Evolutionary conservation across 2,113 vertebrate species (phyloP).

Genomic region (Platysteira castanea): DNA sequence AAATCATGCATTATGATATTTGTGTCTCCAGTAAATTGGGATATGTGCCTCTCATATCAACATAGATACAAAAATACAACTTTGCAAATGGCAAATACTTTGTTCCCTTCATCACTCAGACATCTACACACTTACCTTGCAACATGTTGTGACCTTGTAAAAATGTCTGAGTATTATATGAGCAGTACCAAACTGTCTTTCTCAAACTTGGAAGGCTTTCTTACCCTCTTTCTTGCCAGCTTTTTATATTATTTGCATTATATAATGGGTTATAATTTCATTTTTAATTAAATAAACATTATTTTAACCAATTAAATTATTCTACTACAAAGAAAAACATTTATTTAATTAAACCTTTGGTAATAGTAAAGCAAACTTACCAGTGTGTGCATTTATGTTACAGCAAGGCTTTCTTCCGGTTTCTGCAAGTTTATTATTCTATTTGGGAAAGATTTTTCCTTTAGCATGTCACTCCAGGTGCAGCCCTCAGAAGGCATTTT

Average conservation of each 20-base stretch:
- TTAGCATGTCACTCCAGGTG: neutral
- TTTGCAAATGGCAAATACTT: neutral
- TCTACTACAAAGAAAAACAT: slow-evolving; percentile 12
- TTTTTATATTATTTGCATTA: slow-evolving; percentile 4
- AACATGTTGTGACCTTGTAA: neutral
- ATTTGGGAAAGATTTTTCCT: neutral
- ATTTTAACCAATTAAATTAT: neutral
- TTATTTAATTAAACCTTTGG: neutral
- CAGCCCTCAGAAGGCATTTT: neutral
- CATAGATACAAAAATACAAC: neutral
- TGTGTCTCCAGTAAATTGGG: neutral
- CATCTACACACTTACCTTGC: neutral
- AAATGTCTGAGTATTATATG: neutral
- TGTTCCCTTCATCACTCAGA: neutral
- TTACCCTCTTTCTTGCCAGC: neutral
- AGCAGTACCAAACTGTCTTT: neutral
- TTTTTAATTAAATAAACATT: slow-evolving; percentile 21
- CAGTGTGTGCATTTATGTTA: neutral
- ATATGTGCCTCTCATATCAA: neutral
- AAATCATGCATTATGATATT: neutral
- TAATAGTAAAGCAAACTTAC: neutral
- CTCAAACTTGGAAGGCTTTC: neutral
- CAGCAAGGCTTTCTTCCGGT: neutral
- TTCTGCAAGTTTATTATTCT: neutral
- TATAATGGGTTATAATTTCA: neutral